Percentiles rank a stretch among this genome's conserved stretches.
These are phyloP conservation scores for Pocota personata DNA, from an alignment of 2,888 invertebrate genomes.

Conservation along the genomic window DNA sequence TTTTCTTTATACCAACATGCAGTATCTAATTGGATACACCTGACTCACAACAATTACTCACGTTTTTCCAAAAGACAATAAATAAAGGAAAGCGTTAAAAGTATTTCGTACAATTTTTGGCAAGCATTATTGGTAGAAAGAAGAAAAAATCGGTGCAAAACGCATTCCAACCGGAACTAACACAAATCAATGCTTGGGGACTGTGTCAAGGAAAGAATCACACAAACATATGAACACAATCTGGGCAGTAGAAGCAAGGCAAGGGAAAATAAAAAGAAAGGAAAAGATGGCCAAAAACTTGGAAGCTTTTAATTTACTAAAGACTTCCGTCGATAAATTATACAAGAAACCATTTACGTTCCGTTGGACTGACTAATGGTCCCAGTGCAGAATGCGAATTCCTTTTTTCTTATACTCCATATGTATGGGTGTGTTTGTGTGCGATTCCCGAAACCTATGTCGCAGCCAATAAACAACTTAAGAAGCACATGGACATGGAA, in stretches of 20 bases:
- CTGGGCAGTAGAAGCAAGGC: neutral
- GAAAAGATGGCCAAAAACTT: slow-evolving; percentile 65
- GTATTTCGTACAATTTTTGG: slow-evolving; percentile 20
- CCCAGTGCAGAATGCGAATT: slow-evolving; percentile 68
- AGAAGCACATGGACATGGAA: slow-evolving; percentile 68
- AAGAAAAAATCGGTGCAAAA: slow-evolving; percentile 35
- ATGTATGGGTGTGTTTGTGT: neutral
- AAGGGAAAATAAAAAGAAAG: neutral
- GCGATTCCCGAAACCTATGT: slow-evolving; percentile 60
- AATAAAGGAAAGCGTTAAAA: slow-evolving; percentile 2
- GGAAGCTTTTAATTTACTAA: slow-evolving; percentile 74
- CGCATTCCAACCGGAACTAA: slow-evolving; percentile 67
- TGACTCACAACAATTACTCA: neutral
- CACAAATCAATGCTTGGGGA: slow-evolving; percentile 63
- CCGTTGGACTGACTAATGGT: slow-evolving; percentile 70
- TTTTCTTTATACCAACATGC: too few species aligned
- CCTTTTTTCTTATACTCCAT: slow-evolving; percentile 1
- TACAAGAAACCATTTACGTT: slow-evolving; percentile 73
- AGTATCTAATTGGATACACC: neutral
- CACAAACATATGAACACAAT: slow-evolving; percentile 33
- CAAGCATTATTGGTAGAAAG: slow-evolving; percentile 3
- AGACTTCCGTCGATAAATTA: slow-evolving; percentile 73
- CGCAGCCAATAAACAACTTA: slow-evolving; percentile 74
- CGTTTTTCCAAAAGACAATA: neutral
- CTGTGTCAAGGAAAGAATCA: slow-evolving; percentile 49